Base-by-base conservation (phyloP, 1,140 invertebrate species). In the Bombus impatiens region DNA sequence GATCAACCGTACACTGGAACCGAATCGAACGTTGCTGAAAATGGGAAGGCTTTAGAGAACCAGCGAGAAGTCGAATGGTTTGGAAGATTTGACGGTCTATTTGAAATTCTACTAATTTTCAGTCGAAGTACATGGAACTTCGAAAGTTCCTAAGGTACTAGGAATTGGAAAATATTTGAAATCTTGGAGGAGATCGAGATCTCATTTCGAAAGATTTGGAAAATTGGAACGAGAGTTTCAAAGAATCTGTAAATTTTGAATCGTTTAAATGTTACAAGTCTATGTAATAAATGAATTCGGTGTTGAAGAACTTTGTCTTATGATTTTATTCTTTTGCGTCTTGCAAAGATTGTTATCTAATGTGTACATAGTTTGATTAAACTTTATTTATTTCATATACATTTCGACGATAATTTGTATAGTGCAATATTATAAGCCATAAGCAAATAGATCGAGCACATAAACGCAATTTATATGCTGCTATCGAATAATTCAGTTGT, bases 211-310 rank as follows among this genome's bases (percentile, higher is more conserved):
- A 47, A 76, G 15, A 10, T 12, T 12, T 76, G 6, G 10, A 18
- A 3, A 22, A 37, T 40, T 71, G 37, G 37, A 4, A 37, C 12
- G 47, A 57, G 35, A 5, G 10, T 37, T 32, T 25, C 1, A 0
- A 37, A 28, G 2, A 6, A 10, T 37, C 53, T 76, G 44, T 67
- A 53, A 25, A 47, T 22, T 57, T 57, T 35, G 8, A 25, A 70
- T 37, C 35, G 9, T 70, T 37, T 70, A 70, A 10, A 35, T 22
- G 32, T 37, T 47, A 53, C 47, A 8, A 53, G 47, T 53, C 47
- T 44, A 67, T 72, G 62, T 72, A 72, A 72, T 72, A 72, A 72
- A 72, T 10, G 35, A 72, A 40, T 72, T 44, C 71, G 71, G n/a
- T 32, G 71, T 74, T 42, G 32, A 42, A 42, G 8, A 42, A 74